Base-by-base conservation (phyloP, 2,888 invertebrate species). In the Cheilosia impressa region DNA sequence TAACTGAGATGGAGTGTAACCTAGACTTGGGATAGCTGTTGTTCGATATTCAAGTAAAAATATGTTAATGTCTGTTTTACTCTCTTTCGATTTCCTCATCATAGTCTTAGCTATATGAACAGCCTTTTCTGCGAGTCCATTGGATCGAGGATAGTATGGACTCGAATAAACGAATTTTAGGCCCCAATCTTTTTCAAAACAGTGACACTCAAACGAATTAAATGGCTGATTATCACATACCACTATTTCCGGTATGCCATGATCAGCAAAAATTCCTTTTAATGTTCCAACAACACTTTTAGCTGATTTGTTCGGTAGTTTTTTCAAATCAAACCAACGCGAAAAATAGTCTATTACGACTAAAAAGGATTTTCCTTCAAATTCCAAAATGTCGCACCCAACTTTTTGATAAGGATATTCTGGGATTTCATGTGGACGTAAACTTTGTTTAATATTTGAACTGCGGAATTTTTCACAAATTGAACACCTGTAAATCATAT, bases 341-440 rank as follows among this genome's bases (percentile, higher is more conserved):
- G 27, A 27, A 55, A 6, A n/a, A 34, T 69, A 58, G 19, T 55
- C 50, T 13, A 47, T 17, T 5, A 71, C 13, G 7, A 78, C 47
- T 52, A 79, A 41, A 60, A 53, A 71, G 9, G 13, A 47, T 41
- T 78, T 72, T 41, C 19, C 19, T 19, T 19, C 1, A 19, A 19
- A 57, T 58, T 71, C 78, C n/a, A 69, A 62, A 47, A 78, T 78
- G 24, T 78, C 63, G 15, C 63, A 60, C 13, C 58, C 79, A 6
- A 79, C 65, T 22, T 79, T 79, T 50, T 73, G 63, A 38, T 65
- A 72, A 9, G 69, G 53, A 47, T 45, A 57, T 27, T 71, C 55
- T 43, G 78, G 78, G 2, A 71, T 15, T 50, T 41, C 24, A 65
- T 63, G 62, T n/a, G 65, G 38, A 7, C 13, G 47, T 50, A 65